Percentiles rank a stretch among this genome's conserved stretches.
These are phyloP conservation scores for Carabus problematicus DNA, from an alignment of 2,888 invertebrate species.

Conservation along the genomic window DNA sequence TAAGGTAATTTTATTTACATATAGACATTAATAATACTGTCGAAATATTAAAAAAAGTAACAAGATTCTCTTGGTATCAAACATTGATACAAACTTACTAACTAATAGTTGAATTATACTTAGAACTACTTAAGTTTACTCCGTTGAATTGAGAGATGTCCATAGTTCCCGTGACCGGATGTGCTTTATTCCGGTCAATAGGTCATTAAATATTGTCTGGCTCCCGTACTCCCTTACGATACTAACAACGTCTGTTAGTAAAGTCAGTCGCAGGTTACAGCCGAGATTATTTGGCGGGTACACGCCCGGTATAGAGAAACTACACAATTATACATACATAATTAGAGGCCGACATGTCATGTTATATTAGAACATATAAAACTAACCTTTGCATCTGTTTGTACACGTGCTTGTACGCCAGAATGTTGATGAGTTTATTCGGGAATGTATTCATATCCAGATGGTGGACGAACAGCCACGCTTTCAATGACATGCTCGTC, in stretches of 20 bases:
- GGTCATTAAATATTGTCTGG: constrained; percentile 8
- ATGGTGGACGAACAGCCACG: constrained; percentile 22
- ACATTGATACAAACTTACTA: too few relatives aligned
- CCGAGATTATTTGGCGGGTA: constrained; percentile 33
- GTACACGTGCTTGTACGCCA: constrained; percentile 14
- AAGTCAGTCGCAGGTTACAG: constrained; percentile 32
- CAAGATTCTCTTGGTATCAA: too few relatives aligned
- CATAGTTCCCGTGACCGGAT: neutral
- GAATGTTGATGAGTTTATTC: constrained; percentile 30
- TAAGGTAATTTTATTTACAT: too few relatives aligned
- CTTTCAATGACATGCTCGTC: constrained; percentile 10
- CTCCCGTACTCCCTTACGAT: constrained; percentile 26
- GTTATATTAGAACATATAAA: too few relatives aligned
- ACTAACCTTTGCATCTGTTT: constrained; percentile 32
- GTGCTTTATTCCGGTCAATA: neutral
- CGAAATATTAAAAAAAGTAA: too few relatives aligned
- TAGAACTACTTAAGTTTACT: neutral
- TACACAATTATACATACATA: neutral
- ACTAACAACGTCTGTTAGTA: constrained; percentile 19
- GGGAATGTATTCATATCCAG: constrained; percentile 18
- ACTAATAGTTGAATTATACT: too few relatives aligned
- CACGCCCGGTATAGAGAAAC: constrained; percentile 32
- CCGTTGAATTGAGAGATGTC: constrained; percentile 6
- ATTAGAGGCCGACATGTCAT: too few relatives aligned
- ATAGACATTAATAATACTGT: too few relatives aligned